Conservation (phyloP, 2,797 vertebrate species). For the Uromys caudimaculatus region DNA sequence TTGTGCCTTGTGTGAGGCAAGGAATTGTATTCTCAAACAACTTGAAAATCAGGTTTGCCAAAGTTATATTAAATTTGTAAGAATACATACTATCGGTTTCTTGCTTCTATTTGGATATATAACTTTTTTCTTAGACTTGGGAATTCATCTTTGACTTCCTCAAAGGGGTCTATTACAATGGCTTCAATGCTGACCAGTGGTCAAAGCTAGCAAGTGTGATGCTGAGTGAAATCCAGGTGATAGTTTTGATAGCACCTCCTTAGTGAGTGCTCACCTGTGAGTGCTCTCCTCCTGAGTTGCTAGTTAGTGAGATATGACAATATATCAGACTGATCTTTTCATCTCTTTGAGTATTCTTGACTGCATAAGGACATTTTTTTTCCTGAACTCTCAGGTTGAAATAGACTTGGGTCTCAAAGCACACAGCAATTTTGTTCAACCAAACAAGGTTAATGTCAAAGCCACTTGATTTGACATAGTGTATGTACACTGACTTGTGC, state of each 20-base stretch:
- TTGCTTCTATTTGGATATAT: background rate
- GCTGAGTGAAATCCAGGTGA: background rate
- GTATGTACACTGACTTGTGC: background rate
- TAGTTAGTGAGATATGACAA: background rate
- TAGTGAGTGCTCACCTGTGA: background rate
- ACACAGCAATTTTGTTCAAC: background rate
- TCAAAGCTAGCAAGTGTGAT: background rate
- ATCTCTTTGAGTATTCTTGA: background rate
- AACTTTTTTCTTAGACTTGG: background rate
- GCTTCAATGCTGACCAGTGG: background rate
- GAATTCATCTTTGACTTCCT: background rate
- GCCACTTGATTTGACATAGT: background rate
- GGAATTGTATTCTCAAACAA: background rate
- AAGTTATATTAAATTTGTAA: constrained; percentile 42
- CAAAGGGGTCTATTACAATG: background rate
- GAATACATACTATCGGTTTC: background rate
- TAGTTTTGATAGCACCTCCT: background rate
- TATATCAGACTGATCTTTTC: background rate
- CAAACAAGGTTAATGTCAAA: background rate
- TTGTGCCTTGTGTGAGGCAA: background rate
- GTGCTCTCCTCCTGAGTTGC: background rate
- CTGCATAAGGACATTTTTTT: background rate
- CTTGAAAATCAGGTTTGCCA: background rate
- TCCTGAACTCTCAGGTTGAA: constrained; percentile 5
- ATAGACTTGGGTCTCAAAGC: constrained; percentile 34